Evolutionary conservation across 2,797 vertebrate genomes (phyloP).

Genomic region (Halcyon leucocephala): DNA sequence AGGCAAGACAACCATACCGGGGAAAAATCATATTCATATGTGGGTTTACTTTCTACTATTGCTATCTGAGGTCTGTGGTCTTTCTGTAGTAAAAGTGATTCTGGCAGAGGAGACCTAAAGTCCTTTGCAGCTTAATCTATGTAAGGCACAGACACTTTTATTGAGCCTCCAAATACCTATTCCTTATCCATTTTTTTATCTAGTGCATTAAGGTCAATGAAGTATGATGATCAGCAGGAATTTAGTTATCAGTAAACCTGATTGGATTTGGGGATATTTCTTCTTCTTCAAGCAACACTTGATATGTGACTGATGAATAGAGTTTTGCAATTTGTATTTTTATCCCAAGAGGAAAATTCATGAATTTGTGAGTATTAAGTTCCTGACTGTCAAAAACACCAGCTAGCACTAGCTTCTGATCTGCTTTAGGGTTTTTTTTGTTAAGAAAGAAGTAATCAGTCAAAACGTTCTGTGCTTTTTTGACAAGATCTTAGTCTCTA

Average conservation of each 20-base stretch:
- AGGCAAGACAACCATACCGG: neutral
- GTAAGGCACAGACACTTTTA: neutral
- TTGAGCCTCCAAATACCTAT: neutral
- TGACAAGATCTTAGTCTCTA: neutral
- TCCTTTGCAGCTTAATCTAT: neutral
- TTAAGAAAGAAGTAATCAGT: neutral
- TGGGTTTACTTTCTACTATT: neutral
- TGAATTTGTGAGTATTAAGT: neutral
- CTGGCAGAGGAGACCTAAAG: neutral
- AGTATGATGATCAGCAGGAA: neutral
- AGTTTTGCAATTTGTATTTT: neutral
- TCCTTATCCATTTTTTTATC: neutral
- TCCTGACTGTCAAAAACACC: neutral
- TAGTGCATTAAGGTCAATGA: neutral
- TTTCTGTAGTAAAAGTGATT: neutral
- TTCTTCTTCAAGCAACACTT: neutral
- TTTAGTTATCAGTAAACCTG: neutral
- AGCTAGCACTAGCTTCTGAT: neutral
- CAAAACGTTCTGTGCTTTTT: neutral
- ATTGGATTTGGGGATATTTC: neutral
- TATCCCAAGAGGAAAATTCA: neutral
- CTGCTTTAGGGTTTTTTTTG: neutral
- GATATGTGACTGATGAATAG: neutral
- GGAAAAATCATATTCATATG: neutral
- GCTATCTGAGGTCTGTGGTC: neutral